Conservation (phyloP, 2,797 vertebrate genomes). For the Epinephelus awoara region DNA sequence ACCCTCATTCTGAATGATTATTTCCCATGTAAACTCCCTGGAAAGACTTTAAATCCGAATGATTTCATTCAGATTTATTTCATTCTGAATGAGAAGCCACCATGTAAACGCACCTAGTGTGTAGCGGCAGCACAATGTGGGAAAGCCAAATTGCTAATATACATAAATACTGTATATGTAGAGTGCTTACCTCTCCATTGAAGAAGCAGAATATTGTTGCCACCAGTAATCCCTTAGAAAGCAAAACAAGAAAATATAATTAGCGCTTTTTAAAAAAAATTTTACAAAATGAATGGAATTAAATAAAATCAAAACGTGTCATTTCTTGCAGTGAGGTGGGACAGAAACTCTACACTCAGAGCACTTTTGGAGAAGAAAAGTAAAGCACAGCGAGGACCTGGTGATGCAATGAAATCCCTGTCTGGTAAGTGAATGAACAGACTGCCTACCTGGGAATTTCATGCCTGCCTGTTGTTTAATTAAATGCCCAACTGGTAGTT, state of each 20-base stretch:
- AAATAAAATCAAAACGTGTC: neutral
- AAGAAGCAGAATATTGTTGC: conserved; percentile 99
- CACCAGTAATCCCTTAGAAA: conserved; percentile 93
- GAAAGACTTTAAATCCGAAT: no score
- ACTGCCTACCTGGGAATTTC: conserved; percentile 12
- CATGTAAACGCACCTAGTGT: neutral
- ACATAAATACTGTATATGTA: neutral
- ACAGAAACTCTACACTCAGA: neutral
- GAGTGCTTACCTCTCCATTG: conserved; percentile 93
- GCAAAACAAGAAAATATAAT: conserved; percentile 26
- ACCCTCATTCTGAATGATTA: no score
- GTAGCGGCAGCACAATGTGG: neutral
- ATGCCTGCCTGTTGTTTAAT: conserved; percentile 31
- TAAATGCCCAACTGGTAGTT: conserved; percentile 15
- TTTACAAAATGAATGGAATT: no score
- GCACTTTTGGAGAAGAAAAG: conserved; percentile 4
- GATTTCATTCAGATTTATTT: no score
- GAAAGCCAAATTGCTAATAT: neutral
- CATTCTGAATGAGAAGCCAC: no score
- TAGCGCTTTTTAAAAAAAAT: no score
- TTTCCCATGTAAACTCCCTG: no score
- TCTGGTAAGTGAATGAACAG: neutral
- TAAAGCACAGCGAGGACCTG: neutral
- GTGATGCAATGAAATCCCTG: neutral
- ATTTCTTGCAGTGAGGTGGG: neutral